Percentiles rank a stretch among this genome's conserved stretches.
phyloP scores from a whole-genome alignment of 2,888 invertebrate genomes.

The Blastobasis lacticolella region DNA sequence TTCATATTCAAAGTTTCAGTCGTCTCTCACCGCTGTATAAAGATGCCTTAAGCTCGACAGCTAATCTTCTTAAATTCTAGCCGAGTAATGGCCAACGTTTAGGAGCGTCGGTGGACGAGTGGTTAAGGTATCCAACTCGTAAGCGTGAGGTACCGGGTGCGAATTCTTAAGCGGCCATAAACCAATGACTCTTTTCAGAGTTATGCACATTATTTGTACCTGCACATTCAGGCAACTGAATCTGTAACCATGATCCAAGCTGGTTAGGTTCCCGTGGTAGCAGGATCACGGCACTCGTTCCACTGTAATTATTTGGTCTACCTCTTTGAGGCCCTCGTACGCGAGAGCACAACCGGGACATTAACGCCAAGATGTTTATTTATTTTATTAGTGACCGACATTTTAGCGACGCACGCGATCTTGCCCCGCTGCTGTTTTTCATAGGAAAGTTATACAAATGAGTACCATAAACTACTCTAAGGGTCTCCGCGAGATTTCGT shows the following conservation, averaged over 20 bases:
- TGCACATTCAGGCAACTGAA: not conserved
- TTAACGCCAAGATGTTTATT: not conserved
- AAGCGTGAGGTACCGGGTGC: too few relatives aligned
- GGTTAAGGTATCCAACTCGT: too few relatives aligned
- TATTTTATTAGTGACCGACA: slow-evolving; percentile 32
- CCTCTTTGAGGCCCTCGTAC: too few relatives aligned
- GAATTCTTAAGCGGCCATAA: too few relatives aligned
- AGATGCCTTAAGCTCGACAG: slow-evolving; percentile 28
- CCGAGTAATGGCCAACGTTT: not conserved
- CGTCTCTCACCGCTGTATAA: slow-evolving; percentile 3
- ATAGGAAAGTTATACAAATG: slow-evolving; percentile 38
- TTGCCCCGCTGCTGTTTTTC: slow-evolving; percentile 18
- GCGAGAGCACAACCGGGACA: too few relatives aligned
- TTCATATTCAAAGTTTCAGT: too few relatives aligned
- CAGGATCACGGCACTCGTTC: too few relatives aligned
- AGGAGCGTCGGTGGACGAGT: not conserved
- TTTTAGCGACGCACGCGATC: slow-evolving; percentile 29
- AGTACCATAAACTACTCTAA: slow-evolving; percentile 27
- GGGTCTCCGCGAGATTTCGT: slow-evolving; percentile 11
- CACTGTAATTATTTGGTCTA: too few relatives aligned
- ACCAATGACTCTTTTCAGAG: too few relatives aligned
- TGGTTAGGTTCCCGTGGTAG: too few relatives aligned
- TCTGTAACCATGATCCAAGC: too few relatives aligned
- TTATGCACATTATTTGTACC: not conserved
- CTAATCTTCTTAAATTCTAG: not conserved